phyloP scores from a whole-genome alignment of 2,797 vertebrate species.

The Ptychadena robeensis region DNA sequence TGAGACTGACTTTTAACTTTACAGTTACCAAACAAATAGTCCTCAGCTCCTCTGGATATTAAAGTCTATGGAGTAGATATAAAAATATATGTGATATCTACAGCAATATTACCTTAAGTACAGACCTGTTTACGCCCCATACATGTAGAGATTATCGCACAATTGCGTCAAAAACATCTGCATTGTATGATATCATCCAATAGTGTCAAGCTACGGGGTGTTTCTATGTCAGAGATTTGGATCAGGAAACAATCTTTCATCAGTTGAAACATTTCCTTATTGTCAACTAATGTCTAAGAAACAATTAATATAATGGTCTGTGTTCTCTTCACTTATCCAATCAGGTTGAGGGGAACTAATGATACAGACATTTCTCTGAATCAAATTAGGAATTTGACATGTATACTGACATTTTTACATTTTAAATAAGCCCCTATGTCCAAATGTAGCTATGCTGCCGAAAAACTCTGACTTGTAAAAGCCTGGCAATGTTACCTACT shows the following conservation, averaged over 20 bases:
- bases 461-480: not conserved
- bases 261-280: not conserved
- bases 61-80: too few species aligned
- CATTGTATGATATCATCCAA: not conserved
- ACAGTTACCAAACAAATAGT: too few species aligned
- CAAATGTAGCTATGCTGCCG: not conserved
- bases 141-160: not conserved
- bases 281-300: not conserved
- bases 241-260: not conserved
- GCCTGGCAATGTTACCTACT: not conserved
- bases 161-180: not conserved
- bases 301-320: not conserved
- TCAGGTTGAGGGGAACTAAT: not conserved
- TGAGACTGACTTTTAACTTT: too few species aligned
- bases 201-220: not conserved
- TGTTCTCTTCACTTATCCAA: not conserved
- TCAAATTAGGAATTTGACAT: not conserved
- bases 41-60: too few species aligned
- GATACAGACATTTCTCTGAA: not conserved
- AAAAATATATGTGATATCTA: not conserved
- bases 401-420: not conserved
- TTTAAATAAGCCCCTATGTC: not conserved
- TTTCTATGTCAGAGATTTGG: not conserved
- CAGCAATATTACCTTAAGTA: not conserved
- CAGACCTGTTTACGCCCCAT: not conserved